Conservation (phyloP, 2,888 invertebrate species). For the Trichogramma dendrolimi region DNA sequence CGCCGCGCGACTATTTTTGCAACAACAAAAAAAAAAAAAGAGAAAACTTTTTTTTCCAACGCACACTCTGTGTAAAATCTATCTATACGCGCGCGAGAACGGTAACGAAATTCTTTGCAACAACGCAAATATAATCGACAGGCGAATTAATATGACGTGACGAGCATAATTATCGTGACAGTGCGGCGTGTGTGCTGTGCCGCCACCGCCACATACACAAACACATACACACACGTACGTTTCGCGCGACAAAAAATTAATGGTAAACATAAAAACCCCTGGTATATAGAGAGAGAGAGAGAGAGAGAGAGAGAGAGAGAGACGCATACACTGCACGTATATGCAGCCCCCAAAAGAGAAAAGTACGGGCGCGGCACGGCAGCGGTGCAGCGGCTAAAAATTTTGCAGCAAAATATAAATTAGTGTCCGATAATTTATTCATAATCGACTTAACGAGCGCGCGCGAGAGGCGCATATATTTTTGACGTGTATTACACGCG, state of each 20-base stretch:
- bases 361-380: too few relatives aligned
- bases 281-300: too few relatives aligned
- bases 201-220: too few relatives aligned
- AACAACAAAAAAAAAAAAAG: too few relatives aligned
- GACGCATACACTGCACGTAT: too few relatives aligned
- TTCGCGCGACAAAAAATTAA: conserved; percentile 12
- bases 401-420: conserved; percentile 25
- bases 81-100: conserved; percentile 4
- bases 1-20: too few relatives aligned
- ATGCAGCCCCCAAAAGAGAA: too few relatives aligned
- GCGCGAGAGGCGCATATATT: conserved; percentile 5
- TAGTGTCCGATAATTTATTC: conserved; percentile 25
- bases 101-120: conserved; percentile 15
- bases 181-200: background rate
- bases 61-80: too few relatives aligned
- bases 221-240: background rate
- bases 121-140: conserved; percentile 18
- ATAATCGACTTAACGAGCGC: conserved; percentile 12
- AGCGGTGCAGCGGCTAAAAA: background rate
- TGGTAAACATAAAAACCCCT: too few relatives aligned
- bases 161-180: conserved; percentile 20
- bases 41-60: too few relatives aligned
- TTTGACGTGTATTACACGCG: background rate
- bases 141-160: conserved; percentile 21
- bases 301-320: too few relatives aligned